phyloP scores from a whole-genome alignment of 2,797 vertebrate species.

The Typhlichthys eigenmanni region DNA sequence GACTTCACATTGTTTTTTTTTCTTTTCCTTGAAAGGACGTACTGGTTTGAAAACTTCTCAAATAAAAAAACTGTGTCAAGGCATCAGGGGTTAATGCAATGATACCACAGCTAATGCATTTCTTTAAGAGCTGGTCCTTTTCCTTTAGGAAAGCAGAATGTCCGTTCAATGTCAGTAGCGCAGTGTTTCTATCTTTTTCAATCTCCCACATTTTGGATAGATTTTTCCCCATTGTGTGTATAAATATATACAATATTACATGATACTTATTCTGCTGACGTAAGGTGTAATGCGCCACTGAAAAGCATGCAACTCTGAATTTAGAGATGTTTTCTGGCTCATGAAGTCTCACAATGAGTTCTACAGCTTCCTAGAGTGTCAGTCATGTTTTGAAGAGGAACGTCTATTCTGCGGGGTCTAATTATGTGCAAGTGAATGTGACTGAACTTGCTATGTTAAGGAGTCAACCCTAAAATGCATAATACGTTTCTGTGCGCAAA shows the following conservation, averaged over 20 bases:
- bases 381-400: neutral
- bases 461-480: neutral
- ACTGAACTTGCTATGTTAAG: neutral
- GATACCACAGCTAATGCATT: conserved; percentile 37
- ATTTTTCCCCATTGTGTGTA: neutral
- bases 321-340: neutral
- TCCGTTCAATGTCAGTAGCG: conserved; percentile 59
- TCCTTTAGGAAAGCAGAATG: conserved; percentile 25
- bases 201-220: conserved; percentile 45
- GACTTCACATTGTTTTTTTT: conserved; percentile 23
- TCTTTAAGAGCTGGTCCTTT: conserved; percentile 37
- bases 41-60: conserved; percentile 16
- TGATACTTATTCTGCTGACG: no score
- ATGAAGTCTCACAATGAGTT: neutral
- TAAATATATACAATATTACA: no score
- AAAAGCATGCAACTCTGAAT: neutral
- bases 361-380: conserved; percentile 1
- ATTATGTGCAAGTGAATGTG: conserved; percentile 9
- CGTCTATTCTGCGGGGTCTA: conserved; percentile 13
- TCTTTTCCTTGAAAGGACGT: conserved; percentile 17
- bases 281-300: no score
- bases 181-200: conserved; percentile 60
- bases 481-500: neutral
- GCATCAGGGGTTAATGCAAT: conserved; percentile 47
- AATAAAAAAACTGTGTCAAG: conserved; percentile 28